Percentiles rank a stretch among this genome's conserved stretches.
These are phyloP conservation scores for Amblyjoppa fuscipennis DNA, from an alignment of 2,888 invertebrate genomes.

Conservation along the genomic window DNA sequence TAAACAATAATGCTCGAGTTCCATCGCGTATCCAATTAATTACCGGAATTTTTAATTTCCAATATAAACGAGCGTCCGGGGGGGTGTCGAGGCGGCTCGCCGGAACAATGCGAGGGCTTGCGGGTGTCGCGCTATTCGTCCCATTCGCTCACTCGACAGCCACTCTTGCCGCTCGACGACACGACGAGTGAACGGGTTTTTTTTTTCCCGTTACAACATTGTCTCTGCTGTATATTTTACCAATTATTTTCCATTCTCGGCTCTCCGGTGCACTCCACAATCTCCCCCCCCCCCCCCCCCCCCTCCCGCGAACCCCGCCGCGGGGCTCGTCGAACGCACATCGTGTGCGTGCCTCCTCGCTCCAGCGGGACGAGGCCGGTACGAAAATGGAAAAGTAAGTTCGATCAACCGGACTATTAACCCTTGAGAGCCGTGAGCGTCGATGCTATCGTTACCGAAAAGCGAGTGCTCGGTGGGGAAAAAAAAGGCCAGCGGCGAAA, in stretches of 20 bases:
- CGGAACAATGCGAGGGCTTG: constrained; percentile 38
- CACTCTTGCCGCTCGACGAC: not conserved
- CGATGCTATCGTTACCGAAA: constrained; percentile 47
- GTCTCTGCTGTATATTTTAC: constrained; percentile 65
- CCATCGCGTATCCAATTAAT: constrained; percentile 46
- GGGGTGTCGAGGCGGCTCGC: constrained; percentile 27
- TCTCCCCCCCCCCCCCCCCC: too few relatives aligned
- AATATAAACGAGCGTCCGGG: constrained; percentile 49
- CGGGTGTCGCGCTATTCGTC: not conserved
- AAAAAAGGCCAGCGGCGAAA: constrained; percentile 14
- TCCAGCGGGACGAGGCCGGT: constrained; percentile 26
- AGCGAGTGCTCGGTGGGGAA: not conserved
- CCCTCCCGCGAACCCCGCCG: not conserved
- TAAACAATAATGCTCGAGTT: constrained; percentile 27
- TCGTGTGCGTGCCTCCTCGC: not conserved
- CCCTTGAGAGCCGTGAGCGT: constrained; percentile 41
- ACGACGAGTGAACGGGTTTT: constrained; percentile 26
- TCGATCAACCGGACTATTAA: constrained; percentile 69
- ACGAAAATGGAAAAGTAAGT: constrained; percentile 68
- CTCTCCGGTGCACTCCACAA: constrained; percentile 51
- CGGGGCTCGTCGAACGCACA: constrained; percentile 34
- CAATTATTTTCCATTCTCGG: constrained; percentile 65
- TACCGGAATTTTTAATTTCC: constrained; percentile 51
- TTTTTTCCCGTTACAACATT: constrained; percentile 29
- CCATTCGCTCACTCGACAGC: not conserved